Conservation (phyloP, 2,113 vertebrate genomes). For the Hydrochoerus hydrochaeris region DNA sequence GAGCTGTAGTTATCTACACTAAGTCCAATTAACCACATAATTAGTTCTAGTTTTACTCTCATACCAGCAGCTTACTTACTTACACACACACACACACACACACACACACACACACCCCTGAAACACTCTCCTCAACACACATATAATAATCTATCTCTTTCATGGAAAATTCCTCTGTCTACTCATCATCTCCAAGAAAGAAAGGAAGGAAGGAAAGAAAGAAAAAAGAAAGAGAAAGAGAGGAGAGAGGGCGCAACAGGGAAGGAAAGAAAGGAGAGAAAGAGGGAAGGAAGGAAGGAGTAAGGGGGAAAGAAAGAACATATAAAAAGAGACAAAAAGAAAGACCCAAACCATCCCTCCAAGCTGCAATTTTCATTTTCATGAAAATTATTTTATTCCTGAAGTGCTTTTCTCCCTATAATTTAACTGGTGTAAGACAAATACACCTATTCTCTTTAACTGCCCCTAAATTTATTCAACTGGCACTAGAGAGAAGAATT, state of each 20-base stretch:
- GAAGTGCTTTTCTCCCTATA: conserved; percentile 70
- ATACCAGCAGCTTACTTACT: not conserved
- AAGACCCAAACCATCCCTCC: conserved; percentile 17
- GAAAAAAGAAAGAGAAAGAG: not conserved
- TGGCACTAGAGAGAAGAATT: conserved; percentile 75
- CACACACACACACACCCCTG: not conserved
- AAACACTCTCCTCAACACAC: not conserved
- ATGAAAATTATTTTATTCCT: conserved; percentile 79
- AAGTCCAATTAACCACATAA: conserved; percentile 72
- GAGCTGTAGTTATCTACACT: conserved; percentile 64
- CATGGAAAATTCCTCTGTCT: conserved; percentile 64
- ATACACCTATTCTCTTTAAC: conserved; percentile 81
- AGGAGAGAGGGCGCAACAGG: not conserved
- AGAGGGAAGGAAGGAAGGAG: too few relatives aligned
- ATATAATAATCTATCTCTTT: conserved; percentile 3
- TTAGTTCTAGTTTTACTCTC: conserved; percentile 61
- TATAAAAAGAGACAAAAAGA: conserved; percentile 22
- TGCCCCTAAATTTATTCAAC: conserved; percentile 81
- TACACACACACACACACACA: not conserved
- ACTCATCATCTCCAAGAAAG: conserved; percentile 59
- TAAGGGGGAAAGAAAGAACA: not conserved
- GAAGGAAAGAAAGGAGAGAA: not conserved
- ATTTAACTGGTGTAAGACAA: conserved; percentile 83
- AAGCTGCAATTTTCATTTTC: conserved; percentile 73
- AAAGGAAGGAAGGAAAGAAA: not conserved